Evolutionary conservation across 2,113 vertebrate genomes (phyloP).

Genomic region (Scortum barcoo): DNA sequence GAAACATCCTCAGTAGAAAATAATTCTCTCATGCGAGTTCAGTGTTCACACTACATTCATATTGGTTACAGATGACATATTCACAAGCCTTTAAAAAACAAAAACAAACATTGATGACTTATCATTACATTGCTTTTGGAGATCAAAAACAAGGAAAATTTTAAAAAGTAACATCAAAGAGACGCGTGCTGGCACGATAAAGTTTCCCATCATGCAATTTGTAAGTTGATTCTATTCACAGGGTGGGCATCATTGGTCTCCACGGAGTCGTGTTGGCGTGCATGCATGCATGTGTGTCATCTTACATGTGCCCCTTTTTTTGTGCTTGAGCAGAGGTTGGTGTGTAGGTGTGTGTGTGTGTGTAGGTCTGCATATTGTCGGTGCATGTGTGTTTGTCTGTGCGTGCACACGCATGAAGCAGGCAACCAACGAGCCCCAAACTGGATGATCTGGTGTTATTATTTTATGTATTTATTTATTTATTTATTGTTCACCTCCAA

Average conservation of each 20-base stretch:
- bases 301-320: conserved; percentile 75
- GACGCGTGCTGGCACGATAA: conserved; percentile 82
- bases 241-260: conserved; percentile 74
- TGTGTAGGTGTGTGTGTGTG: conserved; percentile 53
- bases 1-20: conserved; percentile 87
- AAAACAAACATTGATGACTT: conserved; percentile 53
- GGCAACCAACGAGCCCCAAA: conserved; percentile 53
- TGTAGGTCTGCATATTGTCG: not conserved
- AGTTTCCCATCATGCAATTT: conserved; percentile 84
- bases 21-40: conserved; percentile 85
- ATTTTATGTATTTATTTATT: not conserved
- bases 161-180: conserved; percentile 67
- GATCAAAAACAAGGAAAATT: conserved; percentile 42
- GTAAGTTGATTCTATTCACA: conserved; percentile 79
- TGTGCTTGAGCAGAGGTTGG: conserved; percentile 82
- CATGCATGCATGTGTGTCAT: conserved; percentile 82
- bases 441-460: not conserved
- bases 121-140: conserved; percentile 63
- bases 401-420: conserved; percentile 43
- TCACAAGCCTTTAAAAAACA: conserved; percentile 77
- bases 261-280: conserved; percentile 72
- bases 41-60: conserved; percentile 83
- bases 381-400: conserved; percentile 25
- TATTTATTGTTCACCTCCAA: conserved; percentile 35
- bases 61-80: conserved; percentile 76